phyloP scores from a whole-genome alignment of 1,140 invertebrate species.

The Caenorhabditis remanei region DNA sequence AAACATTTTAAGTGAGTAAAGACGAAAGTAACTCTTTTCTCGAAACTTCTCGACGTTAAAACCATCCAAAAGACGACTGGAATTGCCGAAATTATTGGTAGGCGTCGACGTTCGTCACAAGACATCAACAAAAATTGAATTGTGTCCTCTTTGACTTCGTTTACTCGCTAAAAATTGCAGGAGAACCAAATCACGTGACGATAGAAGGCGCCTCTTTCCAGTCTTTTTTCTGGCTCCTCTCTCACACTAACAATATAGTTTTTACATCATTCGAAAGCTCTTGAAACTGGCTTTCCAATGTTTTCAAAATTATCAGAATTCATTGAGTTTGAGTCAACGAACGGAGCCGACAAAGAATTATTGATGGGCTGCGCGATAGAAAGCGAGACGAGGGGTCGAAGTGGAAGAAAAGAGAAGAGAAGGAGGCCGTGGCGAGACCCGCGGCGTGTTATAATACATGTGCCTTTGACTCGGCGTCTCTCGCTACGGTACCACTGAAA shows the following conservation, averaged over 20 bases:
- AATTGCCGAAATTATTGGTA: not conserved
- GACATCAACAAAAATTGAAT: constrained; percentile 13
- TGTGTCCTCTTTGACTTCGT: not conserved
- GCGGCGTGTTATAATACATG: constrained; percentile 11
- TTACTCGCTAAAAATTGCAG: constrained; percentile 24
- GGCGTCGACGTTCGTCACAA: not conserved
- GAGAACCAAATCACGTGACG: constrained; percentile 35
- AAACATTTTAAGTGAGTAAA: not conserved
- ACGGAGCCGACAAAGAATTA: constrained; percentile 47
- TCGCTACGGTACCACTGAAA: constrained; percentile 43
- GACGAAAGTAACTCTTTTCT: not conserved
- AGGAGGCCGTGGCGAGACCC: constrained; percentile 39
- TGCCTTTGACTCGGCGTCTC: constrained; percentile 25
- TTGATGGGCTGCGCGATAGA: constrained; percentile 54
- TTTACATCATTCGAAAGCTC: not conserved
- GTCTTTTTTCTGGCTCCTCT: not conserved
- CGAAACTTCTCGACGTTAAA: not conserved
- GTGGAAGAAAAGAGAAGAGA: constrained; percentile 28
- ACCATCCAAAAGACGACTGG: not conserved
- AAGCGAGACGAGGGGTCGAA: not conserved
- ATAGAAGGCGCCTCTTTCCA: not conserved
- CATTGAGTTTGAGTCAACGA: not conserved
- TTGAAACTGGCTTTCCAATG: not conserved
- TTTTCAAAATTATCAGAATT: not conserved
- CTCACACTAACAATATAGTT: not conserved